These are phyloP conservation scores for Tympanoctomys barrerae DNA, from an alignment of 2,797 vertebrate genomes.

Conservation along the genomic window DNA sequence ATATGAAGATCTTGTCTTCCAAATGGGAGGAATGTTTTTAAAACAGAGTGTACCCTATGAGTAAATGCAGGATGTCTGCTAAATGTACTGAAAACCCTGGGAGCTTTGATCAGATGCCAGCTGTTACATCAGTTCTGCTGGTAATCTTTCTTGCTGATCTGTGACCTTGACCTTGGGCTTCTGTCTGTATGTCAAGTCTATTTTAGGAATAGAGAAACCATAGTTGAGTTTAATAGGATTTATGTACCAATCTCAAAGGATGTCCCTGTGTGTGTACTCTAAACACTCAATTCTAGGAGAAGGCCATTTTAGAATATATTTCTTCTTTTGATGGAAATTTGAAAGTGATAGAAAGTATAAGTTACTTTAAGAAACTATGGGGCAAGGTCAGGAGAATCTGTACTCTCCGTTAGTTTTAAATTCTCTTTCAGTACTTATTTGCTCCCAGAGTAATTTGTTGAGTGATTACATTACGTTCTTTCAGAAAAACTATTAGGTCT, in stretches of 20 bases:
- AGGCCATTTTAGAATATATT: constrained; percentile 50
- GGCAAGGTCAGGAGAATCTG: constrained; percentile 18
- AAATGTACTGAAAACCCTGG: constrained; percentile 82
- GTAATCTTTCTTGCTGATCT: constrained; percentile 91
- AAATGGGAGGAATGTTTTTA: constrained; percentile 76
- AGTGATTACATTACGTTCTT: constrained; percentile 41
- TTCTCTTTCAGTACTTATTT: not conserved
- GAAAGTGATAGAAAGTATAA: not conserved
- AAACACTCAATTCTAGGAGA: constrained; percentile 61
- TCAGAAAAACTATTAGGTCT: not conserved
- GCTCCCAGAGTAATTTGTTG: constrained; percentile 41
- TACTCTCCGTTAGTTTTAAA: not conserved
- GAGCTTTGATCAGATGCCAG: constrained; percentile 95
- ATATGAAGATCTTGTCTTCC: constrained; percentile 64
- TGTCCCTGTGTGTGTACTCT: constrained; percentile 32
- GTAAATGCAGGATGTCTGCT: constrained; percentile 85
- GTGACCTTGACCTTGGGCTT: constrained; percentile 96
- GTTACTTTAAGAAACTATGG: not conserved
- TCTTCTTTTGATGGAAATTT: constrained; percentile 65
- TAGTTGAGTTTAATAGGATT: constrained; percentile 84
- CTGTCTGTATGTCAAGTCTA: constrained; percentile 88
- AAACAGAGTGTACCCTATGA: constrained; percentile 73
- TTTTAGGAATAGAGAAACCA: constrained; percentile 84
- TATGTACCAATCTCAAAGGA: constrained; percentile 68
- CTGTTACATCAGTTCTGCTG: constrained; percentile 94